Conservation (phyloP, 1,140 invertebrate genomes). For the Melitaea cinxia region DNA sequence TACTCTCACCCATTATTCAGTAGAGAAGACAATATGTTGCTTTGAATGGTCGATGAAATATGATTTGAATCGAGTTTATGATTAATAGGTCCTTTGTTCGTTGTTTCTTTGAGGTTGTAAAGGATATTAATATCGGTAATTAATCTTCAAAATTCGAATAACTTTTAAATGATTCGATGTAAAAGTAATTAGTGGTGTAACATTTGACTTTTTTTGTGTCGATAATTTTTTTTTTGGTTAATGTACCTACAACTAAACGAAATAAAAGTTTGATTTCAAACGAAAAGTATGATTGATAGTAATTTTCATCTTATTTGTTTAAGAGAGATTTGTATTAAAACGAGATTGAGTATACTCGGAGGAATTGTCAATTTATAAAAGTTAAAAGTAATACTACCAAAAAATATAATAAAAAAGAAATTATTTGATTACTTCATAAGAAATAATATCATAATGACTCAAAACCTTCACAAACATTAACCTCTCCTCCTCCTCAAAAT, state of each 20-base stretch:
- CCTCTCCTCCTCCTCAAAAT: too few species aligned
- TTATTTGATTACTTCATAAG: too few species aligned
- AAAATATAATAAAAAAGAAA: too few species aligned
- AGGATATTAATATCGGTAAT: conserved; percentile 11
- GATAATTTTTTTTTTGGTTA: background rate
- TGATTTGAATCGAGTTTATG: conserved; percentile 26
- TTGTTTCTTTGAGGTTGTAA: conserved; percentile 4
- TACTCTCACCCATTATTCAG: conserved; percentile 12
- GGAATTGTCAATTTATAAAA: too few species aligned
- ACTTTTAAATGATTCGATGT: background rate
- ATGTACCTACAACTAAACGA: background rate
- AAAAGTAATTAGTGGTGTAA: background rate
- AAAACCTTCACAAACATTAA: too few species aligned
- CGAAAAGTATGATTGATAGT: too few species aligned
- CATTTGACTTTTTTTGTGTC: background rate
- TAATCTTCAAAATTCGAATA: background rate
- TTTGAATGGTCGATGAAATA: conserved; percentile 28
- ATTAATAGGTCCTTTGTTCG: conserved; percentile 14
- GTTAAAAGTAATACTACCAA: too few species aligned
- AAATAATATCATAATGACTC: too few species aligned
- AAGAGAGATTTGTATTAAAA: too few species aligned
- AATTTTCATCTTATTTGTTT: too few species aligned
- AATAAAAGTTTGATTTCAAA: background rate
- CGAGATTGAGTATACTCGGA: too few species aligned
- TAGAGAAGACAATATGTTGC: conserved; percentile 25